Base-by-base conservation (phyloP, 2,888 invertebrate genomes). In the Pyrrhia umbra region DNA sequence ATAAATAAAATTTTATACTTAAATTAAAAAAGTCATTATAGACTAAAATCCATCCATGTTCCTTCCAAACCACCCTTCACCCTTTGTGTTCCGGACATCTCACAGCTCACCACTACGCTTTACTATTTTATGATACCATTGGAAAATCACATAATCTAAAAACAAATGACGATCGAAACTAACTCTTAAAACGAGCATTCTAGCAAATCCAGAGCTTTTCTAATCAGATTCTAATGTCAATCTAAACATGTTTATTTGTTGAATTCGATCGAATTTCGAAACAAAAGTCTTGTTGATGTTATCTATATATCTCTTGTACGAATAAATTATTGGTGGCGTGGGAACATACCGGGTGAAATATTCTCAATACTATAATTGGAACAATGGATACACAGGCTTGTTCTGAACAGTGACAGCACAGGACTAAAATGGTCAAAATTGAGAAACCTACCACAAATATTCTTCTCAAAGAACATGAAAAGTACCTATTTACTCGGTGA, bases 341-440 rank as follows among this genome's bases (percentile, higher is more conserved):
- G 51, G 65, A 72, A 64, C 20, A 64, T 23, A 56, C 55, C 5
- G 0, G 8, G 3, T 34, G 3, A 52, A 47, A 56, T 45, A 56
- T 75, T 64, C 72, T 54, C 77, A 76, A 56, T 56, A 45, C 77
- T 71, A 6, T 50, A 37, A 8, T 56, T 54, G 52, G 47, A 64
- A 64, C 59, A 59, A 59, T 60, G 37, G 20, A 27, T 27, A 69
- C 51, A n/a, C 18, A 6, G 18, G 9, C 21, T 16, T 46, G 37
- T 9, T 30, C 52, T 42, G 23, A 8, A 16, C 30, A 40, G 18
- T 9, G 18, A 23, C 10, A 20, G 34, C 0, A 8, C 18, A 2
- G 10, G 18, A 8, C n/a, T 16, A 13, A 46, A 6, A 6, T 8
- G 18, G 13, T 34, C 0, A 9, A n/a, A 34, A 34, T 34, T 13